Evolutionary conservation across 2,797 vertebrate species (phyloP).

Genomic region (Epinephelus coioides): DNA sequence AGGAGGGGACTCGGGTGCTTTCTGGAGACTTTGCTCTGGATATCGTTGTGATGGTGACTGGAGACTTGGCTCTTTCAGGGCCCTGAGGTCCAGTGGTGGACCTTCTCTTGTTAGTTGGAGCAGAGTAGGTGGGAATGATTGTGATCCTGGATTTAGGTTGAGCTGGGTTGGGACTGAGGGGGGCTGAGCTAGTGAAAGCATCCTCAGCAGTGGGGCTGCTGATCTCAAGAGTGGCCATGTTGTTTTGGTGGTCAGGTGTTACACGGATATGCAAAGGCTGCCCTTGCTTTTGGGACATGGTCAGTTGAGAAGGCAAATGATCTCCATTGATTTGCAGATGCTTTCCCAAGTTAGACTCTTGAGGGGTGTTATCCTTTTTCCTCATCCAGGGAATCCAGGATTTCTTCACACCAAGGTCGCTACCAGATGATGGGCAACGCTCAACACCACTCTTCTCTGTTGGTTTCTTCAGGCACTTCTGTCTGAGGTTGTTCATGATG

Average conservation of each 20-base stretch:
- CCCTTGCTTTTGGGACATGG: constrained; percentile 93
- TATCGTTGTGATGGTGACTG: constrained; percentile 94
- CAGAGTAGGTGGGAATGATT: constrained; percentile 92
- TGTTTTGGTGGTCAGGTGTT: constrained; percentile 95
- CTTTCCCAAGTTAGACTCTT: constrained; percentile 86
- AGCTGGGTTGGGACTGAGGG: constrained; percentile 91
- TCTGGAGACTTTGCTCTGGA: constrained; percentile 94
- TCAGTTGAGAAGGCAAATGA: constrained; percentile 85
- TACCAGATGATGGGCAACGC: constrained; percentile 90
- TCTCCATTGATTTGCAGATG: constrained; percentile 81
- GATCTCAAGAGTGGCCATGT: constrained; percentile 93
- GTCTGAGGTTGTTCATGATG: constrained; percentile 96
- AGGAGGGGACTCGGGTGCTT: constrained; percentile 78
- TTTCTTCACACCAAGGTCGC: constrained; percentile 92
- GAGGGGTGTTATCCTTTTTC: constrained; percentile 89
- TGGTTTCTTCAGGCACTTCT: constrained; percentile 92
- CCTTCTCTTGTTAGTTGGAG: constrained; percentile 87
- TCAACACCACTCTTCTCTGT: constrained; percentile 88
- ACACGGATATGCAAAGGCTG: constrained; percentile 95
- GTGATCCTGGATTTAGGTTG: constrained; percentile 95
- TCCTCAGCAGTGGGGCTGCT: constrained; percentile 91
- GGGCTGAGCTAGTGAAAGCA: constrained; percentile 91
- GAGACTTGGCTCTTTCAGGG: constrained; percentile 92
- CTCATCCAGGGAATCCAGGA: constrained; percentile 99
- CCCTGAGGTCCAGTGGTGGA: constrained; percentile 80